Evolutionary conservation across 2,888 invertebrate species (phyloP).

Genomic region (Odontomyia ornata): DNA sequence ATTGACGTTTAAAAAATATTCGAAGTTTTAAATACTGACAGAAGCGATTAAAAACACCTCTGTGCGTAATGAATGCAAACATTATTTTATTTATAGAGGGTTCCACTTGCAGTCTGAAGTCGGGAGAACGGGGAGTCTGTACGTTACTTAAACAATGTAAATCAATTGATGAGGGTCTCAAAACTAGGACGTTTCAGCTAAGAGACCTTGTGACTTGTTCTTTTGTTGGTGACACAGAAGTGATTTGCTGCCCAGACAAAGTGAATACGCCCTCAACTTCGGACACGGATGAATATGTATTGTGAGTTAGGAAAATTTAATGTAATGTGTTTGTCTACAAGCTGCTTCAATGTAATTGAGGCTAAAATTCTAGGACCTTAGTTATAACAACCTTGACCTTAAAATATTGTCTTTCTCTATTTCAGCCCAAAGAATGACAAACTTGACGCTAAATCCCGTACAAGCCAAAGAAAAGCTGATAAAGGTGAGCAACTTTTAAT

Average conservation of each 20-base stretch:
- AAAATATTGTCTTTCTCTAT: conserved; percentile 19
- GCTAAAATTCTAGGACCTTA: no score
- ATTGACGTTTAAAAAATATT: no score
- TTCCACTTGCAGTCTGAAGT: conserved; percentile 40
- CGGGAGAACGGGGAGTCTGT: conserved; percentile 54
- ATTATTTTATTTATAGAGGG: conserved; percentile 48
- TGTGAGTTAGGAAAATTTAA: conserved; percentile 11
- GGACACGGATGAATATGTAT: background rate
- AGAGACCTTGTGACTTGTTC: conserved; percentile 55
- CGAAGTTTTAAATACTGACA: no score
- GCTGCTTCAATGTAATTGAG: no score
- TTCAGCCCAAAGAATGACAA: background rate
- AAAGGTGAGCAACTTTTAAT: no score
- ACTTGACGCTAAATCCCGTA: background rate
- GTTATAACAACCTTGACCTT: no score
- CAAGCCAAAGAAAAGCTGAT: conserved; percentile 19
- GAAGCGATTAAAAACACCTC: no score
- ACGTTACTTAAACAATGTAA: conserved; percentile 52
- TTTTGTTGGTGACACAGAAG: conserved; percentile 53
- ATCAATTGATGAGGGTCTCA: conserved; percentile 51
- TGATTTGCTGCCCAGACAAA: conserved; percentile 57
- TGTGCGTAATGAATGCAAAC: no score
- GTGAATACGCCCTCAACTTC: background rate
- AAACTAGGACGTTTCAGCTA: conserved; percentile 47
- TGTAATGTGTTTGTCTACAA: no score